A percentile compares a stretch with the other conserved stretches of the same genome.
Conservation (phyloP, 2,113 vertebrate genomes). For the Phoxinus phoxinus region DNA sequence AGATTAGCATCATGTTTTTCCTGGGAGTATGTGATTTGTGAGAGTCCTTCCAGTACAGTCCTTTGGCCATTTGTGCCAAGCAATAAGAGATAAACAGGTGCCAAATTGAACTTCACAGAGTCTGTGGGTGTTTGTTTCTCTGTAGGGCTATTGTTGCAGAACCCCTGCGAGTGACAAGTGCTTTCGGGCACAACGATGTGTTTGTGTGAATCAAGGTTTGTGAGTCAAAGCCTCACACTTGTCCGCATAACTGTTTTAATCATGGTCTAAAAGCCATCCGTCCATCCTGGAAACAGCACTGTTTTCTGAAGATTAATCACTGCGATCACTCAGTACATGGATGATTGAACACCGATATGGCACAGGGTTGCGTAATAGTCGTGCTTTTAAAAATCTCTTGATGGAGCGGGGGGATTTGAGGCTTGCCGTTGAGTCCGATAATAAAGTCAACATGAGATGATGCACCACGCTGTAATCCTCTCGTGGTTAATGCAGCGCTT, state of each 20-base stretch:
- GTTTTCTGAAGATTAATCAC: slow-evolving; percentile 25
- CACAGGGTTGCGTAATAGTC: slow-evolving; percentile 21
- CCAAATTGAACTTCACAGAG: background rate
- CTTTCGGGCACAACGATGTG: background rate
- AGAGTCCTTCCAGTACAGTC: background rate
- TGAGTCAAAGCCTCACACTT: background rate
- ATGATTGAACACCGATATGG: background rate
- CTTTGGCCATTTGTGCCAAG: background rate
- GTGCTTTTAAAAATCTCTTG: slow-evolving; percentile 11
- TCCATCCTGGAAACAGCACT: slow-evolving; percentile 1
- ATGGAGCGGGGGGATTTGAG: slow-evolving; percentile 34
- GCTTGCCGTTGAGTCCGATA: slow-evolving; percentile 36
- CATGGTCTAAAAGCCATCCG: slow-evolving; percentile 14
- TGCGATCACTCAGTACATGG: background rate
- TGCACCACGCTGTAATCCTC: slow-evolving; percentile 39
- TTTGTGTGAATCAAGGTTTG: background rate
- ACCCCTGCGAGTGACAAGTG: background rate
- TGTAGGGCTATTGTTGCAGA: background rate
- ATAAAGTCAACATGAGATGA: slow-evolving; percentile 28
- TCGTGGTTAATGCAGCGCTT: background rate
- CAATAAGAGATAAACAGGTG: slow-evolving; percentile 7
- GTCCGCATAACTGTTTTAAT: background rate
- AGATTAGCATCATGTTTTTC: background rate
- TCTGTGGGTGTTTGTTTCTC: background rate
- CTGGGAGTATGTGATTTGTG: background rate